Evolutionary conservation across 2,888 invertebrate genomes (phyloP), one percentile per base, ranked within the genome.

Genomic region (Noctua comes): DNA sequence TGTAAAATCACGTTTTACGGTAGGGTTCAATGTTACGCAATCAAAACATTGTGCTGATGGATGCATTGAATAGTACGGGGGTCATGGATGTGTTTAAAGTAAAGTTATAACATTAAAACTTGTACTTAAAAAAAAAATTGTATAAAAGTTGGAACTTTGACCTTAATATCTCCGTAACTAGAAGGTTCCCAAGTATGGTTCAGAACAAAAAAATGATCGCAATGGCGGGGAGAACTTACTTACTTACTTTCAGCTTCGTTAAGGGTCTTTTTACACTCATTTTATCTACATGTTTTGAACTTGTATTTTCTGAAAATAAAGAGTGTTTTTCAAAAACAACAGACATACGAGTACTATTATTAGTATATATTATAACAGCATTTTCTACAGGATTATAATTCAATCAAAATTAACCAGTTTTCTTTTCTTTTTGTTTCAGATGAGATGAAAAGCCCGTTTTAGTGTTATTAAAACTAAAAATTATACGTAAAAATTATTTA

Each of bases 381-480:
- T 62, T 31, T 31, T 62, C 18, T 62, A 62, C 31, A 27, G 16
- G 16, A 59, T 21, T 64, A 1, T 65, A 40, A 65, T 40, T 40
- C 10, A 21, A 31, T 24, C 24, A 16, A 65, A 8, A 62, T 3
- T 78, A 36, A 82, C 40, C 27, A 51, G 10, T 59, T 65, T 80
- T 87, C 90, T 65, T 69, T 65, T 43, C 1, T 16, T 76, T 89
- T 95, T 95, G 95, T 95, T 95, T 83, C 95, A 95, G 95, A 95
- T 95, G 91, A 89, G 64, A 92, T 91, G 88, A 92, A 85, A 79
- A 88, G 48, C 79, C 62, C 46, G 69, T 73, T 66, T 21, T 36
- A 81, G 73, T 69, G 77, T 68, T 76, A 80, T 68, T 43, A 80
- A 84, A 85, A 83, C 62, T 31, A 83, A 88, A 57, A 88, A 40